Percentiles rank a stretch among this genome's conserved stretches.
Conservation (phyloP, 2,113 vertebrate genomes). For the Dromaius novaehollandiae region DNA sequence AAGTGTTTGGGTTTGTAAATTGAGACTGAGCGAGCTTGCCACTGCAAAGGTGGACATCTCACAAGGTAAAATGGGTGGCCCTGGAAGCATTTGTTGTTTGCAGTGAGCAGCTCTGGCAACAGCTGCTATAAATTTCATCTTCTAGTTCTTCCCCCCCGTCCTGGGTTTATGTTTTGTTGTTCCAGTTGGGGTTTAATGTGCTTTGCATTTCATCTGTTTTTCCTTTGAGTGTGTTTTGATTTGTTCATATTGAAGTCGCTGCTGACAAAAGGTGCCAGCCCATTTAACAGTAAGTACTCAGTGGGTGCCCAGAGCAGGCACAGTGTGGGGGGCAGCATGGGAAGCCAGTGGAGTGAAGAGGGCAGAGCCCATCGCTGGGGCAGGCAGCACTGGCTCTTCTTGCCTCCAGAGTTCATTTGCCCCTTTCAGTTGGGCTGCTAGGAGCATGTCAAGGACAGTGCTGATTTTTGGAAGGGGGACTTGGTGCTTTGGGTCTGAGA, state of each 20-base stretch:
- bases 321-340: background rate
- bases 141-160: background rate
- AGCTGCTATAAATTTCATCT: slow-evolving; percentile 9
- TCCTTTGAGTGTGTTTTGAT: slow-evolving; percentile 17
- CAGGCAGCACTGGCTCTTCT: background rate
- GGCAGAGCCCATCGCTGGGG: background rate
- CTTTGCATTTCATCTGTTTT: slow-evolving; percentile 31
- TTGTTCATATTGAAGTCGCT: background rate
- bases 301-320: background rate
- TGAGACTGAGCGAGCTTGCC: background rate
- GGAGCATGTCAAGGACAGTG: fast-evolving
- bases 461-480: background rate
- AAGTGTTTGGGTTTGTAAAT: background rate
- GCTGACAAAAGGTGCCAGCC: background rate
- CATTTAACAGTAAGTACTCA: background rate
- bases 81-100: background rate
- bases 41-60: background rate
- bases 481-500: background rate
- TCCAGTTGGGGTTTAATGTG: slow-evolving; percentile 12
- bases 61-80: background rate
- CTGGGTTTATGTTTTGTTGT: background rate
- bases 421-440: background rate
- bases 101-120: background rate
- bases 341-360: background rate
- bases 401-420: background rate